Base-by-base conservation (phyloP, 2,888 invertebrate species). In the Beris morrisii region DNA sequence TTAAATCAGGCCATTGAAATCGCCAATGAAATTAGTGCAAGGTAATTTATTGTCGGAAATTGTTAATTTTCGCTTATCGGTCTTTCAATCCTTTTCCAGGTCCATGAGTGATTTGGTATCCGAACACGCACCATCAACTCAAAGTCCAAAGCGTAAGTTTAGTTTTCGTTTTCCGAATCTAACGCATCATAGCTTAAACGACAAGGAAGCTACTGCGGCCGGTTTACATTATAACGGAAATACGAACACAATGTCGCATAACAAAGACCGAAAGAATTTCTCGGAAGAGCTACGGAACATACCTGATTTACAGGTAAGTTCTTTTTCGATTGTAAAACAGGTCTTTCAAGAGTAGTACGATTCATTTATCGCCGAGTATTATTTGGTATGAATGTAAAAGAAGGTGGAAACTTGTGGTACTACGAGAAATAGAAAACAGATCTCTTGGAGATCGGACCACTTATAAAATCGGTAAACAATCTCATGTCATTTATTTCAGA, bases 1-100 rank as follows among this genome's bases (percentile, higher is more conserved):
- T 83, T 97, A 68, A 93, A 97, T 74, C 92, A 92, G 22, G 97
- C 96, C 0, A 95, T 96, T 69, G 94, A 94, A 63, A 86, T 96
- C 82, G 96, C 95, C 22, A 94, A 94, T 79, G 95, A 96, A 82
- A 86, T 96, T 68, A 94, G 93, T 53, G 87, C 88, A 56, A 85
- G 86, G 83, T 89, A 78, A 72, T 32, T 52, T n/a, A 9, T 4
- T 28, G 11, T 30, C 12, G 12, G 32, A 64, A 53, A 12, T 9
- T 12, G 1, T 6, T 15, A 7, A 32, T 43, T 45, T 38, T 50
- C 43, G 52, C 43, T 55, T 22, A 56, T 54, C 32, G 12, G 59
- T 30, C 55, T 38, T 64, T n/a, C 31, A 46, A 68, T 69, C 9
- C 70, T 79, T 80, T 63, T 69, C 11, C 52, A 82, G 83, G 71